Base-by-base conservation (phyloP, 1,140 invertebrate species). In the Megalonaias nervosa region DNA sequence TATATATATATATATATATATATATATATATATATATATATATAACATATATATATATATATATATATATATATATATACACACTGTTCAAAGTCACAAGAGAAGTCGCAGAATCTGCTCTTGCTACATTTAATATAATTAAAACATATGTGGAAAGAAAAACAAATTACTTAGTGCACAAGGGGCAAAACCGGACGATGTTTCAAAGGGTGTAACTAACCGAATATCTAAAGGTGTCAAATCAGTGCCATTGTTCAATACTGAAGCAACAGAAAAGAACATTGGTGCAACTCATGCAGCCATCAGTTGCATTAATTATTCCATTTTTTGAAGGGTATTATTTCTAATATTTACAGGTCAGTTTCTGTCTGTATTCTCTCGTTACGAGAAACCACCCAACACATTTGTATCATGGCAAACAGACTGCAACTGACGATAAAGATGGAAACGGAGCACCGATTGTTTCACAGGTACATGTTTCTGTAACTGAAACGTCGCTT, bases 201-300 rank as follows among this genome's bases (percentile, higher is more conserved):
- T 71, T 60, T 31, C 58, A 38, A 38, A 69, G 9, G 12, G n/a
- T 17, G 67, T 17, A 19, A 69, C 58, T 69, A 48, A 69, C 31
- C 1, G 31, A 31, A 31, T 31, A 31, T 31, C 1, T 31, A 31
- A 31, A 5, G 31, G 31, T 31, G 31, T 31, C 5, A 31, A 31
- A 31, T 31, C 31, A 6, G 58, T 57, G 12, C 17, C 48, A 38
- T 1, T 69, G 13, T 56, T 69, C 9, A 1, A 69, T 56, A 17
- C 67, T 16, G 56, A 58, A 69, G 5, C 67, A 58, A n/a, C 58
- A 48, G 67, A 69, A 69, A 69, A 57, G 15, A 23, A 48, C 26
- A 57, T 69, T 57, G 67, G 56, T 69, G 67, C 67, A 14, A 57
- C 67, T 55, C 67, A 57, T 21, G 48, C 67, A 13, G 67, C 56